Evolutionary conservation across 2,113 vertebrate species (phyloP).

Genomic region (Otocyon megalotis): DNA sequence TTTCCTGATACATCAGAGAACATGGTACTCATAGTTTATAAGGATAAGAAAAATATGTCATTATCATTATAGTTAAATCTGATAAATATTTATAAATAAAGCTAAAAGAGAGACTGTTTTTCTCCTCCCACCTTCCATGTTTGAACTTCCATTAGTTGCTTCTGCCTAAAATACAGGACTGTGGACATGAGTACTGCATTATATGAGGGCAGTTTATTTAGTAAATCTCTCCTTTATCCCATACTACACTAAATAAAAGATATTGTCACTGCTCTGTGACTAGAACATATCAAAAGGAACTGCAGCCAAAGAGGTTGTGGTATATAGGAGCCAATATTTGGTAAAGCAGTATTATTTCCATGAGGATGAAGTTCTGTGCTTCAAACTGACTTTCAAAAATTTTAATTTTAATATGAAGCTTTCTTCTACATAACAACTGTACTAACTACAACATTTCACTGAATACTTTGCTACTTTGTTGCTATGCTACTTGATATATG

Average conservation of each 20-base stretch:
- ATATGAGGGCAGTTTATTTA: not conserved
- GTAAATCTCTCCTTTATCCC: not conserved
- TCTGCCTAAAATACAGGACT: not conserved
- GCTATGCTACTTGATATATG: not conserved
- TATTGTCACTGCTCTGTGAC: not conserved
- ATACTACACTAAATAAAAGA: not conserved
- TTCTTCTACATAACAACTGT: not conserved
- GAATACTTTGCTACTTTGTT: not conserved
- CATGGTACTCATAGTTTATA: not conserved
- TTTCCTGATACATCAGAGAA: not conserved
- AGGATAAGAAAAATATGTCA: not conserved
- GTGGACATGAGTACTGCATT: not conserved
- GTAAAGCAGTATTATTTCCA: not conserved
- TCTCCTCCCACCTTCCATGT: not conserved
- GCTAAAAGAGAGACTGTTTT: not conserved
- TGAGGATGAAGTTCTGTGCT: not conserved
- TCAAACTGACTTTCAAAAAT: not conserved
- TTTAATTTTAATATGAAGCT: not conserved
- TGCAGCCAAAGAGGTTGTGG: not conserved
- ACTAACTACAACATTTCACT: not conserved
- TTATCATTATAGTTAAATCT: not conserved
- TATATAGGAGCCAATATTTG: not conserved
- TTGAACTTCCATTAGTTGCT: not conserved
- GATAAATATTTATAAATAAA: slow-evolving; percentile 51
- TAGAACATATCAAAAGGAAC: not conserved